phyloP scores from a whole-genome alignment of 1,140 invertebrate species.

The Drosophila punjabiensis region DNA sequence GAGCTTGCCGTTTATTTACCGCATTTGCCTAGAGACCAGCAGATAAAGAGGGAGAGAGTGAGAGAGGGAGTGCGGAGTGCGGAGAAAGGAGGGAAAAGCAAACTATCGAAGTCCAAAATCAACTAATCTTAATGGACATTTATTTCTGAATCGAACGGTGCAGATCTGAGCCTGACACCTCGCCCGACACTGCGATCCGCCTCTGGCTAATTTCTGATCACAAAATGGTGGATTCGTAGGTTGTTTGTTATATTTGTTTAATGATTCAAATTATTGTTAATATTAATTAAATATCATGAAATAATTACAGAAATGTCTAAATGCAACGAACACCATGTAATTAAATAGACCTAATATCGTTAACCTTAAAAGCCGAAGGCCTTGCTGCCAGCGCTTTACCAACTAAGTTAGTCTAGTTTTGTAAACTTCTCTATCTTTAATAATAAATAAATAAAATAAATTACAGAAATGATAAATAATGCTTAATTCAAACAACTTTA shows the following conservation, averaged over 20 bases:
- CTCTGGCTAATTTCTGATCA: conserved; percentile 28
- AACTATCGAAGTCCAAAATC: conserved; percentile 80
- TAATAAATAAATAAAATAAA: too few species aligned
- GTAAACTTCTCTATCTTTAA: too few species aligned
- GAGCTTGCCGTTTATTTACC: conserved; percentile 71
- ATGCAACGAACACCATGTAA: too few species aligned
- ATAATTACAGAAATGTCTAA: neutral
- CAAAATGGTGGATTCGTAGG: conserved; percentile 20
- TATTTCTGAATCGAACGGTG: conserved; percentile 45
- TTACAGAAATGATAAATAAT: too few species aligned
- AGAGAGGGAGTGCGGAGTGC: neutral
- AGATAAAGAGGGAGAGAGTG: neutral
- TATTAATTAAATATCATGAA: neutral
- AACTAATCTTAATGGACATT: conserved; percentile 82
- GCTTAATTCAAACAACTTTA: too few species aligned
- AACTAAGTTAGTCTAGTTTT: too few species aligned
- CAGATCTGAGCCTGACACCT: conserved; percentile 68
- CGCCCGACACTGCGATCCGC: conserved; percentile 45
- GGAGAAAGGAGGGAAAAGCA: conserved; percentile 23
- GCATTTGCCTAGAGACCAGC: conserved; percentile 64
- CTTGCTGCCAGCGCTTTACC: too few species aligned
- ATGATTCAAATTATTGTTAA: neutral
- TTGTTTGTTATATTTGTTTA: neutral
- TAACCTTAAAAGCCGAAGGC: too few species aligned
- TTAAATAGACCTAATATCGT: too few species aligned